A percentile compares a stretch with the other conserved stretches of the same genome.
Evolutionary conservation across 2,113 vertebrate species (phyloP).

Genomic region (Callipepla squamata): DNA sequence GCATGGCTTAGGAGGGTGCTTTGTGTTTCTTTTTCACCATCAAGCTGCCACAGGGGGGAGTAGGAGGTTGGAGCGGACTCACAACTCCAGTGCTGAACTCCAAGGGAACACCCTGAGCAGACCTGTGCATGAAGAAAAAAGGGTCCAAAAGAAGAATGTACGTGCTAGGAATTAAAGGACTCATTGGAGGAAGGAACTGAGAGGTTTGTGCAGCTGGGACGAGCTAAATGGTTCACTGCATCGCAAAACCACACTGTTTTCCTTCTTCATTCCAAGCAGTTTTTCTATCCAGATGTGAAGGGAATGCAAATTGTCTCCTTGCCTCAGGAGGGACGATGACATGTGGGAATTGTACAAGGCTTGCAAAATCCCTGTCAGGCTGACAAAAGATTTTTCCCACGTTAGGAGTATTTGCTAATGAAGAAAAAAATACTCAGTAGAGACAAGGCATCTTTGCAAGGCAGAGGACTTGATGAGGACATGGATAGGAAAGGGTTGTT

Average conservation of each 20-base stretch:
- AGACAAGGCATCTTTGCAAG: background rate
- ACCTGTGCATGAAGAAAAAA: background rate
- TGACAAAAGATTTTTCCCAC: conserved; percentile 47
- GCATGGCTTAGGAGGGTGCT: background rate
- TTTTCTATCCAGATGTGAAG: conserved; percentile 34
- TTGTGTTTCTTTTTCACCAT: conserved; percentile 4
- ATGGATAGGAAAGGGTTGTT: background rate
- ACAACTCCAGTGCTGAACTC: background rate
- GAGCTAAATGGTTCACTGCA: background rate
- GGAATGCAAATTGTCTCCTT: conserved; percentile 30
- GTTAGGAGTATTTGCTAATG: background rate
- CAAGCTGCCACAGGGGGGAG: conserved; percentile 71
- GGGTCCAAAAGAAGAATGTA: background rate
- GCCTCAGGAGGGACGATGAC: conserved; percentile 10
- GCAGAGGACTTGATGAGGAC: background rate
- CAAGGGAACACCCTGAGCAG: background rate
- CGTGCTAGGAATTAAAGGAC: background rate
- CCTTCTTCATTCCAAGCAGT: background rate
- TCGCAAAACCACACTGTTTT: background rate
- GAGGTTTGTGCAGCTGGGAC: background rate
- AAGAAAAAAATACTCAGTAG: conserved; percentile 35
- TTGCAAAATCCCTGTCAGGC: conserved; percentile 24
- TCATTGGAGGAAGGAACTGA: background rate
- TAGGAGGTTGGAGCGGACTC: conserved; percentile 63
- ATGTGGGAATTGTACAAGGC: conserved; percentile 18